Base-by-base conservation (phyloP, 1,140 invertebrate genomes). In the Trachymyrmex septentrionalis region DNA sequence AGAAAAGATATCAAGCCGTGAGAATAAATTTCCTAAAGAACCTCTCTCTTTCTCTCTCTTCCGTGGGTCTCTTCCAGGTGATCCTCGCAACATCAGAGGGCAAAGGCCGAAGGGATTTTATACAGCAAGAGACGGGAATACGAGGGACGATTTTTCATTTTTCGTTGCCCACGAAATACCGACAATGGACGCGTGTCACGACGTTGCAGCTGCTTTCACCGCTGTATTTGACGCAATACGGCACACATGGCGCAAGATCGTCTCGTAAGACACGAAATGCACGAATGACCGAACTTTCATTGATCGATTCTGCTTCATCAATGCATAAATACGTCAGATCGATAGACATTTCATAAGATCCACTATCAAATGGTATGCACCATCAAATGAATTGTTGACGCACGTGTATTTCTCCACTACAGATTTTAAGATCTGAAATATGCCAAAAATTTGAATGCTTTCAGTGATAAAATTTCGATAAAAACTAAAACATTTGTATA, bases 181-280 rank as follows among this genome's bases (percentile, higher is more conserved):
- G 93, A 95, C 95, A 95, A 95, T 95, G 94, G 94, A 94, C 94
- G 94, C 95, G 94, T 95, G 94, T 95, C 95, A 93, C 92, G 89
- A 92, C 89, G 91, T 93, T 92, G 93, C 93, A 94, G 94, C 93
- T 94, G 93, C 92, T 90, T 92, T 91, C 67, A 92, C 94, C 91
- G 93, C 94, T 94, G 93, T 86, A 77, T 94, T 94, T 93, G 92
- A 93, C 92, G 80, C 67, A 82, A 82, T 59, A 44, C 90, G 90
- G 89, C 92, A 92, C 94, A 94, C 93, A 94, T 94, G 93, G 93
- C 93, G 92, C 91, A 50, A 69, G 69, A 77, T 66, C 87, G 85
- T 48, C 27, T 91, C 90, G 91, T 91, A 92, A 94, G 92, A 93
- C 93, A n/a, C 93, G 92, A 93, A 94, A 87, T 87, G 57, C 57